A percentile compares a stretch with the other conserved stretches of the same genome.
Evolutionary conservation across 2,797 vertebrate species (phyloP).

Genomic region (Diglossa cyanea): DNA sequence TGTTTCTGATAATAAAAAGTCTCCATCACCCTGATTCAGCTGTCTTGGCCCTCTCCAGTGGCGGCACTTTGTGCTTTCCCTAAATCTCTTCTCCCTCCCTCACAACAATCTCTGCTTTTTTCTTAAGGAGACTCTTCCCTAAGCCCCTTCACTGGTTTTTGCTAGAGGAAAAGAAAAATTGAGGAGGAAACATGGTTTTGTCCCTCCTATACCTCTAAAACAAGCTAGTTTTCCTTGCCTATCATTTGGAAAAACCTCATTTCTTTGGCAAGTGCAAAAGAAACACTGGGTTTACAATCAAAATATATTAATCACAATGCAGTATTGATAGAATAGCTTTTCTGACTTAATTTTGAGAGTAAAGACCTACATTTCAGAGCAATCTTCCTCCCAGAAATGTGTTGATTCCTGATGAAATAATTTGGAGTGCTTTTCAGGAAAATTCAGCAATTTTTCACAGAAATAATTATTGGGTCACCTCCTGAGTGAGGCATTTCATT

Average conservation of each 20-base stretch:
- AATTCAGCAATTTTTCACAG: not conserved
- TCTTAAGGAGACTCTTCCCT: not conserved
- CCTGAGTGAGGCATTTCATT: not conserved
- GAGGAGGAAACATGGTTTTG: not conserved
- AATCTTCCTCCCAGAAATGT: not conserved
- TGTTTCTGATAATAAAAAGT: slow-evolving; percentile 66
- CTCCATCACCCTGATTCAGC: slow-evolving; percentile 62
- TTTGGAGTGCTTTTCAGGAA: not conserved
- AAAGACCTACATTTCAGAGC: not conserved
- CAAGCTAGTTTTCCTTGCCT: not conserved
- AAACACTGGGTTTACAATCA: not conserved
- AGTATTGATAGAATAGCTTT: not conserved
- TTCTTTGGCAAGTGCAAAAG: not conserved
- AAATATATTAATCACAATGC: not conserved
- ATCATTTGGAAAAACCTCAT: not conserved
- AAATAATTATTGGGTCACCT: not conserved
- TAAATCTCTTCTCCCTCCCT: not conserved
- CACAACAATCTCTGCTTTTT: not conserved
- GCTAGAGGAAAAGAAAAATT: not conserved
- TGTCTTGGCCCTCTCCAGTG: not conserved
- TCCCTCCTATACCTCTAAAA: not conserved
- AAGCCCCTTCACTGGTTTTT: not conserved
- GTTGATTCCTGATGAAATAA: not conserved
- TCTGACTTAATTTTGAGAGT: not conserved
- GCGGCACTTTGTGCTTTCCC: not conserved